Base-by-base conservation (phyloP, 2,113 vertebrate genomes). In the Lepus americanus region DNA sequence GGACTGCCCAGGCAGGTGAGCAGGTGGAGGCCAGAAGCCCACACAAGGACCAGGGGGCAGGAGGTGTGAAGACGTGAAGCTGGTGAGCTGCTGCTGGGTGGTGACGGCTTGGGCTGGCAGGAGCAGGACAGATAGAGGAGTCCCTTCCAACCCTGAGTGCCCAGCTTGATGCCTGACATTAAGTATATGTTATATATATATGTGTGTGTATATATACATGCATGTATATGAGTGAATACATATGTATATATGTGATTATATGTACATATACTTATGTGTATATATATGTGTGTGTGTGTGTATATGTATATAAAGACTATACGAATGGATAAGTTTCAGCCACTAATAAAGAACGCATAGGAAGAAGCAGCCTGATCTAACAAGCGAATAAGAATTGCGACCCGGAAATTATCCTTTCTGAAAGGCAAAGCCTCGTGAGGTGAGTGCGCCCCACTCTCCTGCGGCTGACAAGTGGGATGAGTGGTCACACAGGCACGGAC, bases 11-110 rank as follows among this genome's bases (percentile, higher is more conserved):
- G 83, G 31, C 7, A 63, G 33, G 33, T 63, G 77, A 86, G 36
- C 55, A 76, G 66, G 19, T 0, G 17, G 85, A 64, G 69, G 20
- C 39, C 19, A 22, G 5, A 19, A 27, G 84, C 12, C 70, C 44
- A 12, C 1, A 0, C 1, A 2, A 33, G 4, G 19, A 51, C 36
- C 8, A 4, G 6, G 20, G 27, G 16, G 0, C 3, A 0, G 11
- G 22, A 31, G 6, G 44, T 44, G 7, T 44, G 44, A 44, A 59
- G 55, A 19, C 63, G 10, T 22, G 51, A 53, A 17, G 49, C 63
- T 3, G 25, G 20, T 5, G 23, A 14, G 4, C 8, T 11, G 9
- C 44, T 9, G 67, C 49, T 74, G 23, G 39, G 7, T 8, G 3
- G 72, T 44, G 27, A 83, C 17, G 51, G 14, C 5, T 9, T 16